These are phyloP conservation scores for Ianthella basta DNA, from an alignment of 37 sponge, comb jelly and placozoan species.

Conservation along the genomic window DNA sequence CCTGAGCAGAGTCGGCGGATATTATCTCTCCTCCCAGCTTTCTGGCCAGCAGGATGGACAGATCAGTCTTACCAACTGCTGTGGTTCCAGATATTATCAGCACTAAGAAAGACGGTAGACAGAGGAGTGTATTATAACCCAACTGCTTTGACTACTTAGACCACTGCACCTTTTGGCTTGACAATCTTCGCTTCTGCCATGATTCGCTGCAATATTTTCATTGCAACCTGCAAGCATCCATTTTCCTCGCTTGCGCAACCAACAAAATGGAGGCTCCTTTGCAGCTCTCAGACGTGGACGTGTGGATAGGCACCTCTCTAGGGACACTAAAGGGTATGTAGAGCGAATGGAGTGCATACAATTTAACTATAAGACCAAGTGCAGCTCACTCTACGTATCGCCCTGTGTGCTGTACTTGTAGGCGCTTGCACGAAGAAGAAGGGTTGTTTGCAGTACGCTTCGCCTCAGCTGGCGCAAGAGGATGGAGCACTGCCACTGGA, in stretches of 20 bases:
- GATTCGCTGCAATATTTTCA: no score
- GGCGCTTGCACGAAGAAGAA: background rate
- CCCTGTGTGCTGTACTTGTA: background rate
- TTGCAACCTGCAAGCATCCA: no score
- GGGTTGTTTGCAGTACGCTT: background rate
- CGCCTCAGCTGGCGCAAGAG: background rate
- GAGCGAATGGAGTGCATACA: background rate
- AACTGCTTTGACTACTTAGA: no score
- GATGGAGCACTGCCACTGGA: background rate
- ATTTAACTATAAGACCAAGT: no score
- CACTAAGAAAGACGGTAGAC: slow-evolving; percentile 35
- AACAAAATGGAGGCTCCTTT: no score
- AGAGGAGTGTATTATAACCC: background rate
- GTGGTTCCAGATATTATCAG: slow-evolving; percentile 89
- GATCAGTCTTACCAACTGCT: slow-evolving; percentile 94
- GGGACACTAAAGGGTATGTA: slow-evolving; percentile 75
- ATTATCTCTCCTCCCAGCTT: slow-evolving; percentile 88
- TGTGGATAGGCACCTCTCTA: slow-evolving; percentile 72
- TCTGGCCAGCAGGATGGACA: slow-evolving; percentile 80
- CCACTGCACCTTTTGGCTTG: no score
- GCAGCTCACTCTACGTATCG: no score
- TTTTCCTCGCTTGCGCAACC: no score
- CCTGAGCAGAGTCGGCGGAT: slow-evolving; percentile 97
- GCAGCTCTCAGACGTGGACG: slow-evolving; percentile 30
- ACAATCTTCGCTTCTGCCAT: no score